Conservation (phyloP, 2,113 vertebrate genomes). For the Platysteira castanea region DNA sequence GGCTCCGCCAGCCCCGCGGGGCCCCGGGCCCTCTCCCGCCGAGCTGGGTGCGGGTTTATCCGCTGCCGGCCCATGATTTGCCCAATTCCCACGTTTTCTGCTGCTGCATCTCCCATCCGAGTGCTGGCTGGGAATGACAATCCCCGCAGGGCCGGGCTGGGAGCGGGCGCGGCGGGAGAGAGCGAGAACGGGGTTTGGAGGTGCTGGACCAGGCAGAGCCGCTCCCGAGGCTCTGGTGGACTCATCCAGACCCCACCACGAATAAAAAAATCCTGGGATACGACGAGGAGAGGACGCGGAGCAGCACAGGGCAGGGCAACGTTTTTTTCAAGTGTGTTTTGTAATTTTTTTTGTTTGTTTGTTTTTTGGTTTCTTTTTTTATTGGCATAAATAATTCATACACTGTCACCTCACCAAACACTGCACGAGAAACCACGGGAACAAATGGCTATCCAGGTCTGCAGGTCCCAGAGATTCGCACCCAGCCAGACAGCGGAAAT, state of each 20-base stretch:
- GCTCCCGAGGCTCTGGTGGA: neutral
- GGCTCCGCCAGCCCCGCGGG: rapidly evolving
- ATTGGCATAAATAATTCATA: slow-evolving; percentile 88
- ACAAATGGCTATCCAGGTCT: slow-evolving; percentile 79
- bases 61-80: neutral
- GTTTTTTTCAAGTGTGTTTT: neutral
- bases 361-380: slow-evolving; percentile 47
- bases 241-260: rapidly evolving
- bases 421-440: slow-evolving; percentile 87
- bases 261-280: neutral
- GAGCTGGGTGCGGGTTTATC: neutral
- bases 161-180: neutral
- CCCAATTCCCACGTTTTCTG: neutral
- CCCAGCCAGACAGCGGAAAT: slow-evolving; percentile 86
- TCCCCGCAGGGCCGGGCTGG: neutral
- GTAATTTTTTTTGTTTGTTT: neutral
- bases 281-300: rapidly evolving
- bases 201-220: rapidly evolving
- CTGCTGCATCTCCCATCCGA: neutral
- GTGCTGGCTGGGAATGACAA: rapidly evolving
- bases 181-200: neutral
- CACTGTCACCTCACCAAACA: slow-evolving; percentile 89
- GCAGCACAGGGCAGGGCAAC: neutral
- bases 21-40: rapidly evolving
- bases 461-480: slow-evolving; percentile 82